Conservation (phyloP, 2,888 invertebrate genomes). For the Lepetodrilus schrolli region DNA sequence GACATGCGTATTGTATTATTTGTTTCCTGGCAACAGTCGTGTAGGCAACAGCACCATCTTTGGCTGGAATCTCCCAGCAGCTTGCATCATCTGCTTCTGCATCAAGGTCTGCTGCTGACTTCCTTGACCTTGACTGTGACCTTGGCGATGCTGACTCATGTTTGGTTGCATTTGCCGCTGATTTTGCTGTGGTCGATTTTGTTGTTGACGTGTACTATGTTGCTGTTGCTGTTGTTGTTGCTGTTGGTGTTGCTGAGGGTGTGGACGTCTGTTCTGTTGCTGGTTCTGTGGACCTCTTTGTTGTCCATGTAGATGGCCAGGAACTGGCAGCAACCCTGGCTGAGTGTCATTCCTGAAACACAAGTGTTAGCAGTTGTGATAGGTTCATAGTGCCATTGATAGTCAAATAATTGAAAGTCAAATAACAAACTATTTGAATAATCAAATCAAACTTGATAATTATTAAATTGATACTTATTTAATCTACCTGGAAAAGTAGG, state of each 20-base stretch:
- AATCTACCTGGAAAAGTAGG: no score
- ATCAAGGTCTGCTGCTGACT: background rate
- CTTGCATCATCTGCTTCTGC: slow-evolving; percentile 18
- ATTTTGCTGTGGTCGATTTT: background rate
- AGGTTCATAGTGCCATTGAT: no score
- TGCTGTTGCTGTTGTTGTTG: slow-evolving; percentile 25
- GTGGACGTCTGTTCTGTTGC: background rate
- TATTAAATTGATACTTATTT: no score
- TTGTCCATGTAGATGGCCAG: background rate
- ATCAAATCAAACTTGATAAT: no score
- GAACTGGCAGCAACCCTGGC: no score
- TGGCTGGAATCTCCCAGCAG: background rate
- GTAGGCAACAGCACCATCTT: slow-evolving; percentile 13
- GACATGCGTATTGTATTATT: no score
- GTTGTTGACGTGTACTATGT: background rate
- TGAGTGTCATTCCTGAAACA: background rate
- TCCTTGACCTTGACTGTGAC: background rate
- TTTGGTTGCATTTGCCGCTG: background rate
- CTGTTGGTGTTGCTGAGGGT: slow-evolving; percentile 12
- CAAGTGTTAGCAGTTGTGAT: background rate
- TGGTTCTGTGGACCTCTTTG: slow-evolving; percentile 16
- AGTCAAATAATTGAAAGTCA: no score
- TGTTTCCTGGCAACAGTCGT: background rate
- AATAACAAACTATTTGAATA: no score
- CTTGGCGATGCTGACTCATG: background rate